Conservation (phyloP, 2,113 vertebrate species). For the Rutilus rutilus region DNA sequence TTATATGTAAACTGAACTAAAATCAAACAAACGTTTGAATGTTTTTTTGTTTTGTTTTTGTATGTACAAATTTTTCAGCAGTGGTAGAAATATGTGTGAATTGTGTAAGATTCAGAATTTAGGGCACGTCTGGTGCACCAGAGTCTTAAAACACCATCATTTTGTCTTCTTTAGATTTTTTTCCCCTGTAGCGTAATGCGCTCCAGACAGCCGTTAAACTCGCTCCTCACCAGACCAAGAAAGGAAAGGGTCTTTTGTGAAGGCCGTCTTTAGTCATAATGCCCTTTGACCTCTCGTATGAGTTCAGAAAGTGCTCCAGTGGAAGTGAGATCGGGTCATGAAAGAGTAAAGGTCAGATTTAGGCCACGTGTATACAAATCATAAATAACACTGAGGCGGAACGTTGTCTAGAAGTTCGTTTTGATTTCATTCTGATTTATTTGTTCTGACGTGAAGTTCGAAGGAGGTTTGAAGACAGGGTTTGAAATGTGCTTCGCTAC, state of each 20-base stretch:
- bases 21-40: neutral
- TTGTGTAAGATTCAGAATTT: neutral
- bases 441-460: neutral
- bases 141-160: neutral
- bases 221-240: constrained; percentile 11
- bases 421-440: neutral
- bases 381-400: neutral
- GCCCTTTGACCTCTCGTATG: constrained; percentile 11
- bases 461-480: neutral
- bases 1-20: neutral
- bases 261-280: neutral
- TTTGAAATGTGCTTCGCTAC: neutral
- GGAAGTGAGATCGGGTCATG: neutral
- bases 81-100: neutral
- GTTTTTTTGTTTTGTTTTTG: neutral
- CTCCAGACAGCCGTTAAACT: constrained; percentile 32
- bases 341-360: neutral
- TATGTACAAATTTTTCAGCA: neutral
- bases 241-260: constrained; percentile 3
- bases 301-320: neutral
- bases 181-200: constrained; percentile 37
- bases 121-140: neutral
- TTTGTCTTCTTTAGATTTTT: neutral
- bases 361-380: neutral
- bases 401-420: neutral